phyloP scores from a whole-genome alignment of 1,140 invertebrate species.

The Zaprionus tsacasi region DNA sequence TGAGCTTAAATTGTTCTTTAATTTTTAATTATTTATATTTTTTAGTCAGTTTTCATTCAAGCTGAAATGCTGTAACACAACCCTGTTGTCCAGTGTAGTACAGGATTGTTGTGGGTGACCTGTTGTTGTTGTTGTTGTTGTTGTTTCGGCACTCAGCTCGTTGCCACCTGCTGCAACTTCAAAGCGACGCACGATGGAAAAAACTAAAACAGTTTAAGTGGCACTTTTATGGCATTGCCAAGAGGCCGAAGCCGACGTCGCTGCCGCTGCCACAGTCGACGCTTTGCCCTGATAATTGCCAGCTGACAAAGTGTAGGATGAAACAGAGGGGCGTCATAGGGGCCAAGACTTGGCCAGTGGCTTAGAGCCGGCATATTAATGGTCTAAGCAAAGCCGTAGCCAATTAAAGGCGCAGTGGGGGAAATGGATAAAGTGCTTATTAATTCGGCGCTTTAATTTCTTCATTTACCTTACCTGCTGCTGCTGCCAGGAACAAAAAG shows the following conservation, averaged over 20 bases:
- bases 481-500: conserved; percentile 4
- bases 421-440: conserved; percentile 73
- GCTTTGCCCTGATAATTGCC: conserved; percentile 64
- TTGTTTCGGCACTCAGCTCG: conserved; percentile 3
- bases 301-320: not conserved
- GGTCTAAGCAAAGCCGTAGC: conserved; percentile 44
- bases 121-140: not conserved
- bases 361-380: conserved; percentile 63
- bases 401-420: conserved; percentile 61
- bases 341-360: conserved; percentile 45
- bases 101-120: not conserved
- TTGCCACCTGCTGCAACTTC: conserved; percentile 69
- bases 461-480: conserved; percentile 64
- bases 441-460: conserved; percentile 76
- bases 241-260: conserved; percentile 28
- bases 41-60: not conserved
- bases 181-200: conserved; percentile 36
- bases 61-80: not conserved
- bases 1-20: not conserved
- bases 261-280: not conserved
- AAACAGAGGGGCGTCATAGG: not conserved
- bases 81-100: not conserved
- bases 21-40: no score
- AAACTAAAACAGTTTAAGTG: conserved; percentile 81
- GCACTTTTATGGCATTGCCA: conserved; percentile 76